These are phyloP conservation scores for Heteromurus nitidus DNA, from an alignment of 2,888 invertebrate species.

Conservation along the genomic window DNA sequence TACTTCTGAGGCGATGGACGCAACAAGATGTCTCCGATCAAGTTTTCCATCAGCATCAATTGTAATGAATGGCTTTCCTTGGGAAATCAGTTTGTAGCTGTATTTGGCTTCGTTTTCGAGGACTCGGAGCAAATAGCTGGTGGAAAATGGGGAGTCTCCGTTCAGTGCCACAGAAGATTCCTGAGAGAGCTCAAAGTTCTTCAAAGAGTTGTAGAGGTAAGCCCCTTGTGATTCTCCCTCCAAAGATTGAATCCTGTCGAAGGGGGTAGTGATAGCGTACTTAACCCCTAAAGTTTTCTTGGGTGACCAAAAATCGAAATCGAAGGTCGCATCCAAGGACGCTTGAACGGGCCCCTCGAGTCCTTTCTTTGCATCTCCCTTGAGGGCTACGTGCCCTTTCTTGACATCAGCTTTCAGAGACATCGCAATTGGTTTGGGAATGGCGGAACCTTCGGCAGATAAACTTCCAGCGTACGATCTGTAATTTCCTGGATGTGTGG, in stretches of 20 bases:
- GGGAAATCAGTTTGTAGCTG: constrained; percentile 54
- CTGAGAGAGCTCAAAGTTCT: constrained; percentile 69
- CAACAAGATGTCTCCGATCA: constrained; percentile 44
- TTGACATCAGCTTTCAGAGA: constrained; percentile 66
- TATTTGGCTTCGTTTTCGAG: constrained; percentile 69
- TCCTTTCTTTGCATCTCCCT: constrained; percentile 43
- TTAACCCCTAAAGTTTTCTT: constrained; percentile 67
- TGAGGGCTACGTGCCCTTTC: constrained; percentile 48
- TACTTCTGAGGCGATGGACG: constrained; percentile 51
- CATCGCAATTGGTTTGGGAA: constrained; percentile 59
- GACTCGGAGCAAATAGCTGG: constrained; percentile 58
- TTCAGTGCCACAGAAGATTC: constrained; percentile 62
- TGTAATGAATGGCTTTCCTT: constrained; percentile 52
- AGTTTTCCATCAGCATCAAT: constrained; percentile 63
- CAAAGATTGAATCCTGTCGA: constrained; percentile 50
- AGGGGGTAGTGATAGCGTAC: constrained; percentile 69
- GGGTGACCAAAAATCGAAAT: constrained; percentile 67
- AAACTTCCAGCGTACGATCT: constrained; percentile 65
- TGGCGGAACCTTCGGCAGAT: constrained; percentile 62
- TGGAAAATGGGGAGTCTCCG: constrained; percentile 58
- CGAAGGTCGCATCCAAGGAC: constrained; percentile 64
- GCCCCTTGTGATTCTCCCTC: constrained; percentile 57
- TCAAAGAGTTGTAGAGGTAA: constrained; percentile 63
- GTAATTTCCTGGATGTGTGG: constrained; percentile 66
- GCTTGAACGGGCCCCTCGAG: constrained; percentile 43